A percentile compares a stretch with the other conserved stretches of the same genome.
Evolutionary conservation across 2,888 invertebrate species (phyloP).

Genomic region (Linnaemya tessellans): DNA sequence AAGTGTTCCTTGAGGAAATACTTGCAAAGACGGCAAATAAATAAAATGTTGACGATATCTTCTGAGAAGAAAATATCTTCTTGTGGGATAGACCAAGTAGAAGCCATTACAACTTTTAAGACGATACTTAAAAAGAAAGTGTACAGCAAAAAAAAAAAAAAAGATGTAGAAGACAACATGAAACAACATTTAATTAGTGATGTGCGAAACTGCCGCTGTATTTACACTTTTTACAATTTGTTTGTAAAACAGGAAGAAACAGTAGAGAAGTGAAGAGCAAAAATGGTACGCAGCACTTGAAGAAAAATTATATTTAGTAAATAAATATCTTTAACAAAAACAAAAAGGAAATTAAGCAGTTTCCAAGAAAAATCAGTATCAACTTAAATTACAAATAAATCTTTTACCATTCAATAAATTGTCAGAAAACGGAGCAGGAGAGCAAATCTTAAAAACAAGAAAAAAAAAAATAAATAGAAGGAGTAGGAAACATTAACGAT

Average conservation of each 20-base stretch:
- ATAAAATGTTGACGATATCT: constrained; percentile 53
- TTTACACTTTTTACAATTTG: constrained; percentile 68
- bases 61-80: constrained; percentile 39
- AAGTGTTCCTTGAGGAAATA: constrained; percentile 28
- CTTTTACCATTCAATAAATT: constrained; percentile 66
- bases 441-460: constrained; percentile 25
- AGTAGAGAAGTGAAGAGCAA: neutral
- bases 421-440: constrained; percentile 31
- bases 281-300: neutral
- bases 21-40: constrained; percentile 5
- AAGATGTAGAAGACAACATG: constrained; percentile 62
- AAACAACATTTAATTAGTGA: constrained; percentile 76
- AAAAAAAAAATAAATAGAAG: no score
- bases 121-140: constrained; percentile 61
- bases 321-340: constrained; percentile 11
- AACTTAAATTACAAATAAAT: constrained; percentile 61
- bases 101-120: constrained; percentile 54
- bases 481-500: constrained; percentile 58
- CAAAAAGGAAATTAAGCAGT: constrained; percentile 10
- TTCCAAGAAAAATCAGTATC: constrained; percentile 17
- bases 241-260: neutral
- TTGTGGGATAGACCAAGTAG: constrained; percentile 27
- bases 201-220: constrained; percentile 73
- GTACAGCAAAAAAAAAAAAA: neutral
- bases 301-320: neutral